Percentiles rank a stretch among this genome's conserved stretches.
phyloP scores from a whole-genome alignment of 2,888 invertebrate species.

The Crioceris asparagi region DNA sequence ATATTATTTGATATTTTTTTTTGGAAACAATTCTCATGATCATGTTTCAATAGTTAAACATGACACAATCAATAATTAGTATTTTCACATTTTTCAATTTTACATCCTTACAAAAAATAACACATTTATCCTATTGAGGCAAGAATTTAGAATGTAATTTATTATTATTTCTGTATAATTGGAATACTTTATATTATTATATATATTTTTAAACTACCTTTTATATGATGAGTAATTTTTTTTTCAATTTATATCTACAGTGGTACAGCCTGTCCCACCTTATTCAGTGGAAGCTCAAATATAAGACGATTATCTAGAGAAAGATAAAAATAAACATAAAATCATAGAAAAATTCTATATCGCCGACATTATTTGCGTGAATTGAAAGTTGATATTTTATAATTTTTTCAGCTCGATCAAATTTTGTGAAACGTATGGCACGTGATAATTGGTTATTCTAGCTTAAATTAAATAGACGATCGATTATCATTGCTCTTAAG shows the following conservation, averaged over 20 bases:
- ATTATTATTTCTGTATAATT: slow-evolving; percentile 14
- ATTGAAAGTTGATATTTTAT: too few species aligned
- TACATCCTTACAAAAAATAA: slow-evolving; percentile 29
- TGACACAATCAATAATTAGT: slow-evolving; percentile 16
- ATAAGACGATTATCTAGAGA: not conserved
- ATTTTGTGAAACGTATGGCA: not conserved
- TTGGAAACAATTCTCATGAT: not conserved
- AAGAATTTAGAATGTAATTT: slow-evolving; percentile 34
- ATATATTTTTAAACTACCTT: slow-evolving; percentile 19
- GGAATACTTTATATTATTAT: slow-evolving; percentile 19
- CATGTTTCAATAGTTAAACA: slow-evolving; percentile 22
- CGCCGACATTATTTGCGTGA: too few species aligned
- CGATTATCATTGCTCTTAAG: not conserved
- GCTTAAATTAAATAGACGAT: not conserved
- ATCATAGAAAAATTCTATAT: too few species aligned
- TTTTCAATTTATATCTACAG: slow-evolving; percentile 15
- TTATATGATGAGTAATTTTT: slow-evolving; percentile 8
- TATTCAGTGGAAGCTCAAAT: not conserved
- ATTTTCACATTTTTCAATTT: slow-evolving; percentile 21
- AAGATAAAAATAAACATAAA: not conserved
- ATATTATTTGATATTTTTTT: slow-evolving; percentile 3
- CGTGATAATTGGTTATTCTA: too few species aligned
- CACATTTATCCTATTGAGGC: slow-evolving; percentile 32
- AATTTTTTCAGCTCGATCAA: not conserved
- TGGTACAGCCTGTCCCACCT: slow-evolving; percentile 6